phyloP scores from a whole-genome alignment of 2,797 vertebrate species.

The Melanotaenia trifasciata region DNA sequence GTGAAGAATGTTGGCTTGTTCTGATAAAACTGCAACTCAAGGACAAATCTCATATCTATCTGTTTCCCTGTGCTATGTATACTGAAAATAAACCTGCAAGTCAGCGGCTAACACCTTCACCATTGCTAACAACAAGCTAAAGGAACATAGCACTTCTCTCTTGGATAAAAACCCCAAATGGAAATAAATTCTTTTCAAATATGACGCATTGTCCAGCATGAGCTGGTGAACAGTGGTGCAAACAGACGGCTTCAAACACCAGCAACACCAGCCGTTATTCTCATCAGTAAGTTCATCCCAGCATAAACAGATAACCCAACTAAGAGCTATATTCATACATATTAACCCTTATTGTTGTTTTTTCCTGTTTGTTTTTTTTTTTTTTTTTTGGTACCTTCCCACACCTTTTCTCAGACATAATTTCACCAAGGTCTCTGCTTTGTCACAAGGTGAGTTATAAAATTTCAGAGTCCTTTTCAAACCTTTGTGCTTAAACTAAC shows the following conservation, averaged over 20 bases:
- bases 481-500: slow-evolving; percentile 43
- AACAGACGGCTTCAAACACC: background rate
- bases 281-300: slow-evolving; percentile 5
- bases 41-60: slow-evolving; percentile 9
- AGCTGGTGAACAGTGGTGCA: slow-evolving; percentile 10
- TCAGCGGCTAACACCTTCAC: slow-evolving; percentile 3
- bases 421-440: slow-evolving; percentile 72
- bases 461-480: slow-evolving; percentile 60
- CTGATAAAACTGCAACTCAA: background rate
- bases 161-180: slow-evolving; percentile 3
- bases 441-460: slow-evolving; percentile 49
- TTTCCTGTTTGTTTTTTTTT: too few species aligned
- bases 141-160: slow-evolving; percentile 1
- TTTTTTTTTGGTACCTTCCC: slow-evolving; percentile 22
- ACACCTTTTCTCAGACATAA: slow-evolving; percentile 44
- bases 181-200: slow-evolving; percentile 22
- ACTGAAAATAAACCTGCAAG: slow-evolving; percentile 13
- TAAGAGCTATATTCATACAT: slow-evolving; percentile 20
- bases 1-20: background rate
- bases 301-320: background rate
- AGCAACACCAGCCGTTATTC: background rate
- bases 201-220: background rate
- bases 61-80: background rate
- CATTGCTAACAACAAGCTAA: background rate
- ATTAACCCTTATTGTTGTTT: slow-evolving; percentile 6